Base-by-base conservation (phyloP, 2,888 invertebrate genomes). In the Hetaerina titia region DNA sequence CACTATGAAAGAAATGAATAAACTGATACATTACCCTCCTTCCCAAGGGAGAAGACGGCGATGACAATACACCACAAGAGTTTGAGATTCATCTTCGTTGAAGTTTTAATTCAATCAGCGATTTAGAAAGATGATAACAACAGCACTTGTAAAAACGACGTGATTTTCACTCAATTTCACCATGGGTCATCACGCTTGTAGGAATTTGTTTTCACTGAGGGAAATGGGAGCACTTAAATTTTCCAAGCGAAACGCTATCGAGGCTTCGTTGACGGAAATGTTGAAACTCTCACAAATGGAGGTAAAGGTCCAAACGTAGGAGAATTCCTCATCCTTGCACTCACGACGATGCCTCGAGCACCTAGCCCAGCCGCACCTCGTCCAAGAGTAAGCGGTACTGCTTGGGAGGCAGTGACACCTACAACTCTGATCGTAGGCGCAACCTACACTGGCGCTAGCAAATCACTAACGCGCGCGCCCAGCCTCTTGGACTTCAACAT, bases 281-380 rank as follows among this genome's bases (percentile, higher is more conserved):
- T 81, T 15, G 31, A n/a, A 81, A 31, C 81, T 31, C 81, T 81
- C 81, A 81, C 81, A 81, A 15, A 31, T 8, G 81, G 15, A 81
- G 81, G 81, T 15, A 31, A 22, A 11, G 81, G 81, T 81, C 81
- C 31, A 81, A 81, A 31, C 25, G 22, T 15, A 11, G 31, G 31
- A 9, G 31, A 69, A 74, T 92, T 69, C 69, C 92, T 92, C 92
- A 69, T 69, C 92, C 92, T 92, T 69, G 56, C 31, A 56, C 92
- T 56, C 69, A 69, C 45, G 69, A 69, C 92, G 57, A 64, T 5
- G 22, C 6, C 69, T 45, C 56, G 92, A 69, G 22, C 92, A 74
- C 69, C 92, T 22, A 92, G 22, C 56, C 69, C 81, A 31, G 31
- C 81, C 81, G 31, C 81, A 81, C 81, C 69, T 64, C 92, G 19